Conservation (phyloP, 2,113 vertebrate species). For the Coracopsis vasa region DNA sequence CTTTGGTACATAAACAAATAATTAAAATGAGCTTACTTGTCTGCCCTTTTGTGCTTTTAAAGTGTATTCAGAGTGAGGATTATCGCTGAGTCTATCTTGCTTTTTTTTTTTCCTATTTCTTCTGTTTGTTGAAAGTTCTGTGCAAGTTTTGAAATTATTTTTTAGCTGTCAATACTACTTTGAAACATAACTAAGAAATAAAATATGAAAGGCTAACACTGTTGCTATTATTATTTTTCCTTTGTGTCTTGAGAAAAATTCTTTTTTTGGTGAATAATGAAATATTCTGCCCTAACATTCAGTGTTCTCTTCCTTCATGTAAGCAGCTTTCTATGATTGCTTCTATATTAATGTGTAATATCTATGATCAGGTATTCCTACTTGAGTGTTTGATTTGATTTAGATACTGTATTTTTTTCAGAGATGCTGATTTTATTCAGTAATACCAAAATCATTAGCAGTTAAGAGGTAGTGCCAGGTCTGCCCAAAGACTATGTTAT, state of each 20-base stretch:
- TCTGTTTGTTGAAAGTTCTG: neutral
- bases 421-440: neutral
- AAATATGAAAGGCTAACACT: neutral
- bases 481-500: neutral
- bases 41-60: neutral
- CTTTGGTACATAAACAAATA: neutral
- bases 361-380: neutral
- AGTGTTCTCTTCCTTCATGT: neutral
- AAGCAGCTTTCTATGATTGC: neutral
- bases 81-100: neutral
- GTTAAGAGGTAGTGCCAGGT: neutral
- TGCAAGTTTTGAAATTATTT: neutral
- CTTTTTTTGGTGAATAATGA: neutral
- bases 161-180: neutral
- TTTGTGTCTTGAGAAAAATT: neutral
- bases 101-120: neutral
- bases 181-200: neutral
- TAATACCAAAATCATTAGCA: neutral
- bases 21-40: neutral
- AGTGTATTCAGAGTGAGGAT: neutral
- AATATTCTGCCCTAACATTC: neutral
- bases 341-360: neutral
- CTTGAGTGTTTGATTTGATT: neutral
- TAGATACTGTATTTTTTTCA: neutral
- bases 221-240: neutral